Conservation (phyloP, 2,888 invertebrate species). For the Diarsia brunnea region DNA sequence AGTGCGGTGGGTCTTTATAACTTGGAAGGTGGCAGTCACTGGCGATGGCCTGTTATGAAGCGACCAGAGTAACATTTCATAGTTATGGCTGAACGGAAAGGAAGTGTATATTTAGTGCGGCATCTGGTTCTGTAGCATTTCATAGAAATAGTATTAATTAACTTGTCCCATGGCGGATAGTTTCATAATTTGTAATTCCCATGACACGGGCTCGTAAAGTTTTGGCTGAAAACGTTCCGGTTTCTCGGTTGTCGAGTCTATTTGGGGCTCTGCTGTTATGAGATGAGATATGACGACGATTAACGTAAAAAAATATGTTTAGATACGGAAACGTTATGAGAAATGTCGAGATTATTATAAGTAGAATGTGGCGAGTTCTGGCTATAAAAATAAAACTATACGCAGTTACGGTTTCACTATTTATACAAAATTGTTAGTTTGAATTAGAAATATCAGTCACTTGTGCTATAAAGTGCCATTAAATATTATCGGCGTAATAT, state of each 20-base stretch:
- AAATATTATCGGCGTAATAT: conserved; percentile 56
- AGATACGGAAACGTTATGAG: conserved; percentile 70
- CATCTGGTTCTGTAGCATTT: conserved; percentile 87
- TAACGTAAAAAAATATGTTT: conserved; percentile 70
- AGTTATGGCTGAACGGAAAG: conserved; percentile 88
- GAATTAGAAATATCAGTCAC: conserved; percentile 53
- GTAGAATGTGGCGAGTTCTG: conserved; percentile 67
- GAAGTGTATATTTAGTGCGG: conserved; percentile 89
- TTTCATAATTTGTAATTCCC: conserved; percentile 84
- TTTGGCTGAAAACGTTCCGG: conserved; percentile 72
- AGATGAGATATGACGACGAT: conserved; percentile 72
- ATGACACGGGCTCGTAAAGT: conserved; percentile 77
- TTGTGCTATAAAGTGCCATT: conserved; percentile 32
- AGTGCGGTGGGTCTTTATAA: conserved; percentile 75
- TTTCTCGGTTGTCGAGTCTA: conserved; percentile 64
- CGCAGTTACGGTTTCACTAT: conserved; percentile 39
- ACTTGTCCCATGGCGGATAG: conserved; percentile 82
- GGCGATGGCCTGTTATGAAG: conserved; percentile 87
- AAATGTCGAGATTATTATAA: conserved; percentile 69
- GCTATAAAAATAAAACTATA: conserved; percentile 58
- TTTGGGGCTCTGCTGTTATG: conserved; percentile 71
- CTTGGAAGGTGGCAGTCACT: conserved; percentile 81
- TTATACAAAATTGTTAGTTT: conserved; percentile 44
- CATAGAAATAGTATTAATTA: conserved; percentile 88
- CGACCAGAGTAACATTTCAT: conserved; percentile 86